Evolutionary conservation across 2,888 invertebrate genomes (phyloP).

Genomic region (Trachelus tabidus): DNA sequence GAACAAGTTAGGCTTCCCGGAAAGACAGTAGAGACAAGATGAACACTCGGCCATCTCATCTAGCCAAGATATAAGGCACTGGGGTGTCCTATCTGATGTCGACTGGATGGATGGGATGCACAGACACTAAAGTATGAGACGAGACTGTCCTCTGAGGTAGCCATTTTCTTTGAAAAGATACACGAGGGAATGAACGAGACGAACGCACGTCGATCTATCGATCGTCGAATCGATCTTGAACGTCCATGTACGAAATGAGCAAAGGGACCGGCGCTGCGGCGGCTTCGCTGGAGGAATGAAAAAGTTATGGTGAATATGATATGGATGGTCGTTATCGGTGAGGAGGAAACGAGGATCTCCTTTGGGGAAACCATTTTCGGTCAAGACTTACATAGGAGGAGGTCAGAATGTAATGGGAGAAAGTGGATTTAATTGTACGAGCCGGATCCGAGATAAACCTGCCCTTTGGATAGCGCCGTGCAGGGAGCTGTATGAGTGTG

Average conservation of each 20-base stretch:
- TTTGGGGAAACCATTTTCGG: background rate
- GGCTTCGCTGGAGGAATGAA: background rate
- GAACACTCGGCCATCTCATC: conserved; percentile 52
- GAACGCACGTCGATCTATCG: background rate
- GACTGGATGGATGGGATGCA: conserved; percentile 46
- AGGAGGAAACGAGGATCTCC: background rate
- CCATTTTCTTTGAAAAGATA: background rate
- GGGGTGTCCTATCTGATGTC: conserved; percentile 29
- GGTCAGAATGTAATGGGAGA: conserved; percentile 18
- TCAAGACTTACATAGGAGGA: background rate
- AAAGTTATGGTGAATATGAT: background rate
- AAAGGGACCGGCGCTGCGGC: background rate
- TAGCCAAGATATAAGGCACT: conserved; percentile 50
- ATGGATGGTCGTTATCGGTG: background rate
- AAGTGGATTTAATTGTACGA: conserved; percentile 22
- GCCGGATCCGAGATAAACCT: conserved; percentile 16
- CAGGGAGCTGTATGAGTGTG: background rate
- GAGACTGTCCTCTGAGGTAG: conserved; percentile 40
- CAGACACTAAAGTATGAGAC: conserved; percentile 49
- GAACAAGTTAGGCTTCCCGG: conserved; percentile 45
- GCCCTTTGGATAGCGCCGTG: conserved; percentile 1
- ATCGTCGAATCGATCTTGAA: background rate
- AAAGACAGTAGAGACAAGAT: conserved; percentile 46
- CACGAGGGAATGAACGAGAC: background rate
- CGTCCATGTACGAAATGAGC: background rate